These are phyloP conservation scores for Oreotrochilus melanogaster DNA, from an alignment of 2,113 vertebrate genomes.

Conservation along the genomic window DNA sequence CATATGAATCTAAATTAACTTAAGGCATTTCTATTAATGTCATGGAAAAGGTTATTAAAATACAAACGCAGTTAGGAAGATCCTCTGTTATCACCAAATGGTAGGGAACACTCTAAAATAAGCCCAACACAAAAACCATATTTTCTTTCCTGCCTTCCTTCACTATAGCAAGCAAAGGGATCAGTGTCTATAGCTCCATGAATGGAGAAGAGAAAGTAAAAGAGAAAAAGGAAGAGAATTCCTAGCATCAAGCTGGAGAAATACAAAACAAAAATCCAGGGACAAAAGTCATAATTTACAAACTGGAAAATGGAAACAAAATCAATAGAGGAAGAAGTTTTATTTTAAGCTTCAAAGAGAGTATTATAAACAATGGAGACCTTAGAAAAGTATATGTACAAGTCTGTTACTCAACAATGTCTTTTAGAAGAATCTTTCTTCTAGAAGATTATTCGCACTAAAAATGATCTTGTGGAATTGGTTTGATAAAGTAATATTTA, in stretches of 20 bases:
- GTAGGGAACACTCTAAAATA: neutral
- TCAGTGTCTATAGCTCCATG: neutral
- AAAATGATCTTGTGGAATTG: slow-evolving; percentile 38
- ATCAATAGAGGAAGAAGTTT: slow-evolving; percentile 66
- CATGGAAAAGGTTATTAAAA: neutral
- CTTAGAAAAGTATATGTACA: slow-evolving; percentile 74
- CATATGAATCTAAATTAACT: neutral
- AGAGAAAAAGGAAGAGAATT: slow-evolving; percentile 4
- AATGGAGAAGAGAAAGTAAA: slow-evolving; percentile 14
- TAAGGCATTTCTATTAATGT: neutral
- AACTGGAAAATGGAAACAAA: slow-evolving; percentile 68
- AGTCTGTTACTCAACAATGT: slow-evolving; percentile 34
- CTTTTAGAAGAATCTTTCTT: neutral
- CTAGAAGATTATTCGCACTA: slow-evolving; percentile 35
- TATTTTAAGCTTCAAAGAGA: slow-evolving; percentile 69
- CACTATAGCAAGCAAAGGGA: neutral
- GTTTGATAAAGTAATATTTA: slow-evolving; percentile 70
- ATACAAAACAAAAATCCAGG: slow-evolving; percentile 33
- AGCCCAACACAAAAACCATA: neutral
- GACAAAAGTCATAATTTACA: slow-evolving; percentile 45
- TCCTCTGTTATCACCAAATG: neutral
- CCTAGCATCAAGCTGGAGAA: slow-evolving; percentile 4
- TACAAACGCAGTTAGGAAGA: neutral
- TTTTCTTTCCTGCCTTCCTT: slow-evolving; percentile 37
- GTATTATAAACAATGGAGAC: slow-evolving; percentile 66